A percentile compares a stretch with the other conserved stretches of the same genome.
Conservation (phyloP, 2,888 invertebrate genomes). For the Timema podura region DNA sequence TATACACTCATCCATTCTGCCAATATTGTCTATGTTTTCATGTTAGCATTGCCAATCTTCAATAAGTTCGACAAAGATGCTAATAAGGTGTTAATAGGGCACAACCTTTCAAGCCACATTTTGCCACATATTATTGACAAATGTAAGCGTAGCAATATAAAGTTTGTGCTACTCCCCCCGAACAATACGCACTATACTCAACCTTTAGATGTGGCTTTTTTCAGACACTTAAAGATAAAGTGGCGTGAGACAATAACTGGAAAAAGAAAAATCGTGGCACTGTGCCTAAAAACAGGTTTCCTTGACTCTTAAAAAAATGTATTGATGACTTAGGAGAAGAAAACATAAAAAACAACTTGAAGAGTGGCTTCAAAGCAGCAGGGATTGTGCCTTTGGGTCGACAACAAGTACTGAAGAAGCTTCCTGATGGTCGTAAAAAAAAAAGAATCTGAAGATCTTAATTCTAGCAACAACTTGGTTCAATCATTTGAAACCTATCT, state of each 20-base stretch:
- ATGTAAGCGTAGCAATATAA: neutral
- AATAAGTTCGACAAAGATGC: neutral
- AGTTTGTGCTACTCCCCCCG: conserved; percentile 5
- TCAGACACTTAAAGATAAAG: neutral
- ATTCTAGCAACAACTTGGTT: conserved; percentile 5
- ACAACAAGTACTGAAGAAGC: neutral
- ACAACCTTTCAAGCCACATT: neutral
- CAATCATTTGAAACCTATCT: neutral
- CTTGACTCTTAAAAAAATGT: neutral
- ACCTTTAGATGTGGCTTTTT: neutral
- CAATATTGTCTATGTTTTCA: too few relatives aligned
- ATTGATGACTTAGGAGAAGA: neutral
- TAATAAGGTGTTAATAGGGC: neutral
- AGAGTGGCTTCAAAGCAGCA: neutral
- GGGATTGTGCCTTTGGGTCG: neutral
- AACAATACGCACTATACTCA: neutral
- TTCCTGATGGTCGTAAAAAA: neutral
- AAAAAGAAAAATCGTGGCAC: conserved; percentile 9
- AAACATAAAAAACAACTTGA: too few relatives aligned
- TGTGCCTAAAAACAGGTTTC: conserved; percentile 5
- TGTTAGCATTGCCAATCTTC: neutral
- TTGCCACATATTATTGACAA: conserved; percentile 3
- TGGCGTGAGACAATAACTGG: conserved; percentile 1
- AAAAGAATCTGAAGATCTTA: neutral
- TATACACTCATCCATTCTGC: too few relatives aligned